phyloP scores from a whole-genome alignment of 2,797 vertebrate species.

The Craterocephalus amniculus region DNA sequence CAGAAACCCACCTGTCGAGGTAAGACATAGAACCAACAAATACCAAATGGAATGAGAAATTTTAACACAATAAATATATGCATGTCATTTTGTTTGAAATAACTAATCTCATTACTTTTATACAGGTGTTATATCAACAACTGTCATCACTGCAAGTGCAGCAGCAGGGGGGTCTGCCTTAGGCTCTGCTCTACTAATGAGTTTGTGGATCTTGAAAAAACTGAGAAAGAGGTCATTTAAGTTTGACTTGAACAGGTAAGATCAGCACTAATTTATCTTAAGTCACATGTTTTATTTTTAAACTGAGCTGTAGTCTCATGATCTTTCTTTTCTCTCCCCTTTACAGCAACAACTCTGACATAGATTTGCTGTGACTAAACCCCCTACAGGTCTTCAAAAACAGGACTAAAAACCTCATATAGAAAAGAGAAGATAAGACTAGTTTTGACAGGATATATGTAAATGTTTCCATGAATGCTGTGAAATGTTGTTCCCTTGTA shows the following conservation, averaged over 20 bases:
- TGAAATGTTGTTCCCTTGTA: conserved; percentile 3
- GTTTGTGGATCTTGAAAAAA: conserved; percentile 70
- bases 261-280: neutral
- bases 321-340: conserved; percentile 17
- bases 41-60: fast-evolving
- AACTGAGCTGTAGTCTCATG: too few relatives aligned
- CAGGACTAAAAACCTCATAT: conserved; percentile 78
- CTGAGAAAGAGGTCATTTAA: conserved; percentile 63
- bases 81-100: neutral
- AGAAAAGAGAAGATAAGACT: conserved; percentile 21
- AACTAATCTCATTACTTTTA: neutral
- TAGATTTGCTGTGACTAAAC: conserved; percentile 29
- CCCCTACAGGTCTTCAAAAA: conserved; percentile 76
- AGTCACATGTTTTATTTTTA: neutral
- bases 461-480: neutral
- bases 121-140: conserved; percentile 36
- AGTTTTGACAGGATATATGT: neutral
- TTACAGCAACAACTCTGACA: conserved; percentile 70
- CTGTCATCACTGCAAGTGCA: conserved; percentile 21
- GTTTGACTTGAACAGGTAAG: conserved; percentile 81
- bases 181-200: conserved; percentile 53
- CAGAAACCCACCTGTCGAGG: conserved; percentile 78
- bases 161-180: conserved; percentile 51
- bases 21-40: conserved; percentile 40
- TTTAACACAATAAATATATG: neutral